Percentiles rank a stretch among this genome's conserved stretches.
These are phyloP conservation scores for Pogonophryne albipinna DNA, from an alignment of 2,797 vertebrate species.

Conservation along the genomic window DNA sequence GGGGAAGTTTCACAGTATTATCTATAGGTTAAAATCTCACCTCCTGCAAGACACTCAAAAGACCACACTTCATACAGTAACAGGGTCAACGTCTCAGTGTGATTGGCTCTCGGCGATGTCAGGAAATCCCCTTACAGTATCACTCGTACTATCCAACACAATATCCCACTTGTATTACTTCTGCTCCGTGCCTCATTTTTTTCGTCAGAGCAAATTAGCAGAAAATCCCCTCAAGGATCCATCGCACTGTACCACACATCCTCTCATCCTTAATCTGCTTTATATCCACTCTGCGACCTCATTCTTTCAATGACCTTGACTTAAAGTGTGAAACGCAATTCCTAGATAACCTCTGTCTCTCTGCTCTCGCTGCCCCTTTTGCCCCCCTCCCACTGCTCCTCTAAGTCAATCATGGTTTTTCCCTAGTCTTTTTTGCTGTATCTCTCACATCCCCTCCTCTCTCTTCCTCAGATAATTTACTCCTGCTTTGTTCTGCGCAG, in stretches of 20 bases:
- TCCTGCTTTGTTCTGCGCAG: constrained; percentile 68
- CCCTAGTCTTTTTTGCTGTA: constrained; percentile 27
- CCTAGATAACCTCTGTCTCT: constrained; percentile 29
- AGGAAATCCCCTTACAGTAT: constrained; percentile 64
- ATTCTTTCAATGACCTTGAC: constrained; percentile 60
- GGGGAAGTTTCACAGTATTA: too few relatives aligned
- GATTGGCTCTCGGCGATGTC: constrained; percentile 18
- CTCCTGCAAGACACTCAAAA: constrained; percentile 12
- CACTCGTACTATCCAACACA: constrained; percentile 39
- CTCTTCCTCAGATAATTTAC: constrained; percentile 61
- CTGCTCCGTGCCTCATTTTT: constrained; percentile 35
- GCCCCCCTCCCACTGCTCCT: neutral
- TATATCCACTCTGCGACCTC: constrained; percentile 35
- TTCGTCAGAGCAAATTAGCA: constrained; percentile 39
- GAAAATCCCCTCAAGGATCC: constrained; percentile 41
- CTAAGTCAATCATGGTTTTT: neutral
- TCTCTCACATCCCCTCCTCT: constrained; percentile 43
- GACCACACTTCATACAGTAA: constrained; percentile 28
- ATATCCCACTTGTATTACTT: constrained; percentile 44
- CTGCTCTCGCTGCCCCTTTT: constrained; percentile 33
- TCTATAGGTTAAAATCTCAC: too few relatives aligned
- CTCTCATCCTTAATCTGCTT: constrained; percentile 39
- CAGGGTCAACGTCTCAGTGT: constrained; percentile 4
- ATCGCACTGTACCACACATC: constrained; percentile 26
- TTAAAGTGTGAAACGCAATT: constrained; percentile 38